These are phyloP conservation scores for Stichodactyla mertensii DNA, from an alignment of 64 coral and sea anemone species.

Conservation along the genomic window DNA sequence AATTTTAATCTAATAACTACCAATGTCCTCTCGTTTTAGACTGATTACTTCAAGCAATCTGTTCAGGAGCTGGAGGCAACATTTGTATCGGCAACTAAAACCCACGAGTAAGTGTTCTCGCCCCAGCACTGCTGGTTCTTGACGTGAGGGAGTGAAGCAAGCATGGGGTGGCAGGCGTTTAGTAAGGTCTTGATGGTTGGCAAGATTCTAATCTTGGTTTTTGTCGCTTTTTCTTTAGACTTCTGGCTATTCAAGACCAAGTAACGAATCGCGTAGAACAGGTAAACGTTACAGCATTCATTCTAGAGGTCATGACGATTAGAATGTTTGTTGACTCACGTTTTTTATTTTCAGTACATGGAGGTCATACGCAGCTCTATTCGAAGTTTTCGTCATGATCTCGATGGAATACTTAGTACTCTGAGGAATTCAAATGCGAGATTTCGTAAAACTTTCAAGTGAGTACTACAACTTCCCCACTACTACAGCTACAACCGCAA, in stretches of 20 bases:
- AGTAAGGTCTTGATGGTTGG: too few relatives aligned
- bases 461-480: not conserved
- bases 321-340: not conserved
- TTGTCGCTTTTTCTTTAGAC: not conserved
- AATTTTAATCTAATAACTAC: not conserved
- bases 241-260: conserved; percentile 92
- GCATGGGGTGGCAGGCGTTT: too few relatives aligned
- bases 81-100: conserved; percentile 94
- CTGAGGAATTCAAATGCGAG: conserved; percentile 94
- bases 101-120: conserved; percentile 68
- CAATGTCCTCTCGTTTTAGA: conserved; percentile 44
- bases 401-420: conserved; percentile 90
- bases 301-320: not conserved
- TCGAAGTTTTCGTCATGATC: conserved; percentile 95
- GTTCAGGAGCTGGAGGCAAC: conserved; percentile 93
- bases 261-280: conserved; percentile 87
- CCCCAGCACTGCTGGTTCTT: too few relatives aligned
- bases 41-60: conserved; percentile 82
- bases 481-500: not conserved
- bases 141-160: too few relatives aligned
- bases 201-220: not conserved
- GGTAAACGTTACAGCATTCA: conserved; percentile 20
- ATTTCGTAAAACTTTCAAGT: conserved; percentile 98
- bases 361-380: conserved; percentile 82
- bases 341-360: conserved; percentile 72